Evolutionary conservation across 2,797 vertebrate species (phyloP).

Genomic region (Triplophysa yarkandensis): DNA sequence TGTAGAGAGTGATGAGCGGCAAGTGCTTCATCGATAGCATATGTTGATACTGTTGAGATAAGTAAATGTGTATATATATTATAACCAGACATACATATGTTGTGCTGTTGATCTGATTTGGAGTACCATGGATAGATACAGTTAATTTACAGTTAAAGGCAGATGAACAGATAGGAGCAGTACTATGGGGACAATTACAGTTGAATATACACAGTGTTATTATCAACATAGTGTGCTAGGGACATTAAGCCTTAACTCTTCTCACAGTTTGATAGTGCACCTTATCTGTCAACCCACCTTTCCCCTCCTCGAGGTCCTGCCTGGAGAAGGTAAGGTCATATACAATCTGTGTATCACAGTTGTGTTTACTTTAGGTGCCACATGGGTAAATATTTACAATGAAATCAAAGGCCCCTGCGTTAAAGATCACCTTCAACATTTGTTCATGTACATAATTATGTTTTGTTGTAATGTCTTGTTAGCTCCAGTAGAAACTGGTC

Average conservation of each 20-base stretch:
- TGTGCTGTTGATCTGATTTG: no score
- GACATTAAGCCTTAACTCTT: slow-evolving; percentile 44
- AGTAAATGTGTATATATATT: no score
- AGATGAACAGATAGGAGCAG: no score
- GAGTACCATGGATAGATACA: no score
- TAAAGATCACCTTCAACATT: not conserved
- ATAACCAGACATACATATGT: no score
- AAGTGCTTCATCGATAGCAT: no score
- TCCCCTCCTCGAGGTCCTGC: slow-evolving; percentile 75
- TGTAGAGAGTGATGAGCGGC: no score
- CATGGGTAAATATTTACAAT: not conserved
- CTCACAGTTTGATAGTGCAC: slow-evolving; percentile 75
- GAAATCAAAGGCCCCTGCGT: not conserved
- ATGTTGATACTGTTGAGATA: no score
- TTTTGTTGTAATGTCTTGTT: slow-evolving; percentile 17
- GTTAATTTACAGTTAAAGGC: no score
- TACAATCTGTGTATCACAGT: not conserved
- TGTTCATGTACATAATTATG: not conserved
- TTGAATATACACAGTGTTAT: no score
- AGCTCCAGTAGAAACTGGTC: slow-evolving; percentile 69
- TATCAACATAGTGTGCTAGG: no score
- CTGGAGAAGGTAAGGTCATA: slow-evolving; percentile 74
- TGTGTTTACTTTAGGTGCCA: not conserved
- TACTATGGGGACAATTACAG: no score
- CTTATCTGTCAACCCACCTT: slow-evolving; percentile 76